These are phyloP conservation scores for Ibidorhyncha struthersii DNA, from an alignment of 2,113 vertebrate species.

Conservation along the genomic window DNA sequence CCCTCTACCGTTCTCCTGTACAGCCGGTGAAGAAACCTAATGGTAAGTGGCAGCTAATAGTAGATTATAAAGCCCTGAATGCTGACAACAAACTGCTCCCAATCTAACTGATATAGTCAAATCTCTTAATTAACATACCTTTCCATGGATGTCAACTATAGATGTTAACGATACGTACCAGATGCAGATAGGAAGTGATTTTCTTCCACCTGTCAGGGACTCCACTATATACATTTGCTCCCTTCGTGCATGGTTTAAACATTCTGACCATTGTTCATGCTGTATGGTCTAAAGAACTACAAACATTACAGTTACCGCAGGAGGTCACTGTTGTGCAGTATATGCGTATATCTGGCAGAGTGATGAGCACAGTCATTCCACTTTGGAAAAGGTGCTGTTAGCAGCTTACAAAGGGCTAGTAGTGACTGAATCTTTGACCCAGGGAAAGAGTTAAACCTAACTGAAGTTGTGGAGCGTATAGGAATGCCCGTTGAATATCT, in stretches of 20 bases:
- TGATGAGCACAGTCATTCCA: not conserved
- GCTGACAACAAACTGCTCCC: not conserved
- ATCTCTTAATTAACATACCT: not conserved
- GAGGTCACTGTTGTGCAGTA: constrained; percentile 48
- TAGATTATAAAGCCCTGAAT: not conserved
- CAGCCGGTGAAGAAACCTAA: not conserved
- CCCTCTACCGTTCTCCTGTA: not conserved
- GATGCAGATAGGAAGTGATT: not conserved
- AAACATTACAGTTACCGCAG: not conserved
- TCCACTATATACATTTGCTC: not conserved
- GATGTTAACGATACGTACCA: not conserved
- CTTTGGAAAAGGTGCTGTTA: not conserved
- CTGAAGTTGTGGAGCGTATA: not conserved
- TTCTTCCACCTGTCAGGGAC: not conserved
- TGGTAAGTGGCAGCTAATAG: not conserved
- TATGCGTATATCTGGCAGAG: not conserved
- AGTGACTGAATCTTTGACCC: not conserved
- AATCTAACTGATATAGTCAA: not conserved
- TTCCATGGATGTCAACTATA: not conserved
- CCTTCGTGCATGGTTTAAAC: not conserved
- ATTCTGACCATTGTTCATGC: not conserved
- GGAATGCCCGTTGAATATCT: not conserved
- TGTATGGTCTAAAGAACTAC: not conserved
- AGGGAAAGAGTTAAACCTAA: not conserved
- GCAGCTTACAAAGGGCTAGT: not conserved